Conservation (phyloP, 2,113 vertebrate genomes). For the Ailurus styani region DNA sequence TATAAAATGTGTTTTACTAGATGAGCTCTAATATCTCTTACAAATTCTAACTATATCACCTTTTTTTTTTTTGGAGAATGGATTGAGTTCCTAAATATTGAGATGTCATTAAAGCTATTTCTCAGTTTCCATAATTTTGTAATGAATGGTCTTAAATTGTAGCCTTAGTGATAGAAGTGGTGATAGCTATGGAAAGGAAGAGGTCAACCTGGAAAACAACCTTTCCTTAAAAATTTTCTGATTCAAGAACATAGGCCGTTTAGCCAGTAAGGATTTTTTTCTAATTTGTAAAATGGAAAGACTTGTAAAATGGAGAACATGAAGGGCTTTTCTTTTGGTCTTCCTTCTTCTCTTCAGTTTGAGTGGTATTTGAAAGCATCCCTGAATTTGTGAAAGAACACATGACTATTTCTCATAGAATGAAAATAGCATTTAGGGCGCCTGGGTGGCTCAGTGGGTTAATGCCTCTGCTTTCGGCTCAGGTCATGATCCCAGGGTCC, state of each 20-base stretch:
- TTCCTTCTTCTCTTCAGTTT: not conserved
- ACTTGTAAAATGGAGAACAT: not conserved
- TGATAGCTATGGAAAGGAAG: not conserved
- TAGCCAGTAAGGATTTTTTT: not conserved
- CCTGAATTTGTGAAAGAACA: not conserved
- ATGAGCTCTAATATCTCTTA: not conserved
- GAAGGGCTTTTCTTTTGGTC: not conserved
- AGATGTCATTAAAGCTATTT: not conserved
- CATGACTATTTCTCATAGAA: not conserved
- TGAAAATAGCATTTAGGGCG: not conserved
- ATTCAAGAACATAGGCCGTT: not conserved
- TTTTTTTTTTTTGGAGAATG: not conserved
- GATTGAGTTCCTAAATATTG: not conserved
- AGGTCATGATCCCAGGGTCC: too few relatives aligned
- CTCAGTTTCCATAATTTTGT: not conserved
- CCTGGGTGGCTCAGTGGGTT: too few relatives aligned
- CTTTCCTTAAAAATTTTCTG: not conserved
- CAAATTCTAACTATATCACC: not conserved
- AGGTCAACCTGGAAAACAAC: not conserved
- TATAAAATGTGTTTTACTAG: not conserved
- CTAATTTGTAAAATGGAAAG: not conserved
- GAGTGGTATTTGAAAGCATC: not conserved
- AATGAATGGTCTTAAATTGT: not conserved
- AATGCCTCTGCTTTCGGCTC: too few relatives aligned
- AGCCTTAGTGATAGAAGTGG: not conserved